phyloP scores from a whole-genome alignment of 2,113 vertebrate species.

The Sigmodon hispidus region DNA sequence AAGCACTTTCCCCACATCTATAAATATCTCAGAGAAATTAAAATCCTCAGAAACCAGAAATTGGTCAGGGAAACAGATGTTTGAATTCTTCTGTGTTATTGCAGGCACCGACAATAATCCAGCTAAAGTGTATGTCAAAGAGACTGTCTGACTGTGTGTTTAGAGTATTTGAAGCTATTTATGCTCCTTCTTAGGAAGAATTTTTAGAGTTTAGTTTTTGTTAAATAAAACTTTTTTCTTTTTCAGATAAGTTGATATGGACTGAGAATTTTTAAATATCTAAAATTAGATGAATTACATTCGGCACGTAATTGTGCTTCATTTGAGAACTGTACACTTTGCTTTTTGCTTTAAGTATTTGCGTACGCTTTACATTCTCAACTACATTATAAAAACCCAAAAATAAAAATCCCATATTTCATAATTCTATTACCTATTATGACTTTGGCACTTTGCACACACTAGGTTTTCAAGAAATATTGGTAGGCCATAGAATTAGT shows the following conservation, averaged over 20 bases:
- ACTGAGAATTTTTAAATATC: constrained; percentile 24
- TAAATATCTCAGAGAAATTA: constrained; percentile 74
- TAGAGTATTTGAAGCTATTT: constrained; percentile 46
- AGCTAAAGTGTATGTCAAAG: constrained; percentile 51
- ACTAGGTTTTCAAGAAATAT: constrained; percentile 62
- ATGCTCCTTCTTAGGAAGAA: constrained; percentile 34
- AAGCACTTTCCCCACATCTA: constrained; percentile 58
- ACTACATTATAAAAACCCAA: constrained; percentile 27
- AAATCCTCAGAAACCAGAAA: constrained; percentile 67
- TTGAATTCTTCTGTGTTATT: constrained; percentile 58
- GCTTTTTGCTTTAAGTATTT: constrained; percentile 52
- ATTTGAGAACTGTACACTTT: constrained; percentile 34
- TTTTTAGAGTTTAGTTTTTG: constrained; percentile 54
- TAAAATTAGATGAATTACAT: constrained; percentile 57
- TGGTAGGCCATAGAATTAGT: constrained; percentile 47
- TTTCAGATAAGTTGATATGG: constrained; percentile 30
- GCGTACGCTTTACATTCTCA: neutral
- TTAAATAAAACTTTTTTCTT: constrained; percentile 38
- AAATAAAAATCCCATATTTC: constrained; percentile 41
- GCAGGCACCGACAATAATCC: constrained; percentile 28
- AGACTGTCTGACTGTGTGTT: constrained; percentile 25
- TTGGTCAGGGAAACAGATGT: constrained; percentile 69
- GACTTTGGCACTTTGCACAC: constrained; percentile 20
- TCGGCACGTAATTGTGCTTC: constrained; percentile 29
- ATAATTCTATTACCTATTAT: constrained; percentile 5